phyloP scores from a whole-genome alignment of 2,888 invertebrate genomes.

The Hypselothyrea guttata region DNA sequence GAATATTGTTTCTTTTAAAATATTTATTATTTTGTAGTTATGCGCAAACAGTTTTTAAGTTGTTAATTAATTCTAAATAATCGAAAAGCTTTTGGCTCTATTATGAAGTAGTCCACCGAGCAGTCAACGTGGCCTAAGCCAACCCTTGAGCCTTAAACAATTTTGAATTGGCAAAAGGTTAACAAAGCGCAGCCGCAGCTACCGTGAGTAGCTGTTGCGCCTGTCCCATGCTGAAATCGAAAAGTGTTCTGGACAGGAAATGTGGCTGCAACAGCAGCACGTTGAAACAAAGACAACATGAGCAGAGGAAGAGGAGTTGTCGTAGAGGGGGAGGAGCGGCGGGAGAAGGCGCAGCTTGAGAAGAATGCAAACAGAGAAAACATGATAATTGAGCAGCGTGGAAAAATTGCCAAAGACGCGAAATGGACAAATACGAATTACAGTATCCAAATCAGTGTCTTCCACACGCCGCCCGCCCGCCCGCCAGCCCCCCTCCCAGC shows the following conservation, averaged over 20 bases:
- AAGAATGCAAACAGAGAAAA: slow-evolving; percentile 71
- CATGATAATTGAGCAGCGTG: slow-evolving; percentile 78
- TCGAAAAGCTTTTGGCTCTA: no score
- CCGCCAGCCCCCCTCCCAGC: neutral
- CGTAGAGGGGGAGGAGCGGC: slow-evolving; percentile 18
- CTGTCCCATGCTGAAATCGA: slow-evolving; percentile 57
- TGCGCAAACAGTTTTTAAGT: no score
- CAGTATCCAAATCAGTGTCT: slow-evolving; percentile 78
- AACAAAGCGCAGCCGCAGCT: slow-evolving; percentile 49
- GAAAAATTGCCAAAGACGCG: slow-evolving; percentile 77
- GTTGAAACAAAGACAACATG: slow-evolving; percentile 5
- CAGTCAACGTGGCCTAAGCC: slow-evolving; percentile 12
- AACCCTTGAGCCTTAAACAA: slow-evolving; percentile 30
- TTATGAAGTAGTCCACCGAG: slow-evolving; percentile 13
- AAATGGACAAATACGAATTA: slow-evolving; percentile 79
- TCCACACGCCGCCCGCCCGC: slow-evolving; percentile 13
- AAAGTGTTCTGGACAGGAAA: slow-evolving; percentile 76
- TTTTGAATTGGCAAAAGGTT: slow-evolving; percentile 39
- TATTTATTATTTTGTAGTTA: no score
- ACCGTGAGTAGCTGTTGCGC: slow-evolving; percentile 21
- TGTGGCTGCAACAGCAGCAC: slow-evolving; percentile 45
- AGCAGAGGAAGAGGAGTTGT: slow-evolving; percentile 4
- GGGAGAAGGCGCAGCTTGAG: slow-evolving; percentile 49
- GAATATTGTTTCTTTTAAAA: no score
- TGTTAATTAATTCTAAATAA: neutral